These are phyloP conservation scores for Synanthedon andrenaeformis DNA, from an alignment of 2,888 invertebrate species.

Conservation along the genomic window DNA sequence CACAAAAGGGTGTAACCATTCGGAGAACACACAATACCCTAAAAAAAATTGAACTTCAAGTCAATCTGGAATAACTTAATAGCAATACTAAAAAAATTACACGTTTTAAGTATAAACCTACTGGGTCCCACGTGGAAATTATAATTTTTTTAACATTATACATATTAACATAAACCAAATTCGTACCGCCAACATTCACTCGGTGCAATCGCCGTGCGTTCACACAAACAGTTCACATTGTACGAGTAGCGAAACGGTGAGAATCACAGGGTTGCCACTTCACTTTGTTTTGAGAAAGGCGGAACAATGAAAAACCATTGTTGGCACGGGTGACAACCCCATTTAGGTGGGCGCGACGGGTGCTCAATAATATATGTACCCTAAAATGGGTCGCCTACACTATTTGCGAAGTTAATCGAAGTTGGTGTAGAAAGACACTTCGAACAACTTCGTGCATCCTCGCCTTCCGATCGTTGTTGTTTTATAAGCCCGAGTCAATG, in stretches of 20 bases:
- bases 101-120: constrained; percentile 47
- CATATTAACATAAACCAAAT: constrained; percentile 23
- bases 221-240: constrained; percentile 20
- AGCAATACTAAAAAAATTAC: constrained; percentile 56
- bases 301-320: too few relatives aligned
- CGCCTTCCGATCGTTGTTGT: too few relatives aligned
- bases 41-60: constrained; percentile 13
- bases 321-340: not conserved
- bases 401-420: too few relatives aligned
- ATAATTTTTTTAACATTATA: constrained; percentile 35
- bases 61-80: constrained; percentile 62
- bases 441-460: too few relatives aligned
- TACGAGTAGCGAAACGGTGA: not conserved
- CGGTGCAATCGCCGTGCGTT: constrained; percentile 35
- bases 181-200: constrained; percentile 62
- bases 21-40: too few relatives aligned
- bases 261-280: not conserved
- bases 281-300: too few relatives aligned
- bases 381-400: not conserved
- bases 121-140: constrained; percentile 56
- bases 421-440: too few relatives aligned
- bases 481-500: too few relatives aligned
- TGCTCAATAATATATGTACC: not conserved
- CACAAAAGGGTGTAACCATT: too few relatives aligned
- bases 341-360: not conserved